Percentiles rank a stretch among this genome's conserved stretches.
Conservation (phyloP, 2,113 vertebrate species). For the Thalassarche chlororhynchos region DNA sequence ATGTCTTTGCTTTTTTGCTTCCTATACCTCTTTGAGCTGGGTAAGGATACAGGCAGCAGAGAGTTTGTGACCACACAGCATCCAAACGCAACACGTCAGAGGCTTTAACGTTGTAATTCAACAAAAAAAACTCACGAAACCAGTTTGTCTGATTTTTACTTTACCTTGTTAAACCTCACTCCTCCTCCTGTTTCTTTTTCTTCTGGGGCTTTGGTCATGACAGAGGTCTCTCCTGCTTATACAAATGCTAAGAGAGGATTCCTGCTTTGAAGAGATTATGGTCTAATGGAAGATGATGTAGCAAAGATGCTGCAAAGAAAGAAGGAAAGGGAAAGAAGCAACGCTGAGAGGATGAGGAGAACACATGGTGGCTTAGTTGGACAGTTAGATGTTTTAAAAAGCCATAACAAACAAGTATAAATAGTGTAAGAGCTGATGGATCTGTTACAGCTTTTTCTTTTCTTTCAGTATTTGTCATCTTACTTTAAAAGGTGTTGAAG, state of each 20-base stretch:
- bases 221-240: neutral
- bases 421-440: neutral
- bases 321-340: neutral
- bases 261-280: neutral
- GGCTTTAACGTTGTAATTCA: neutral
- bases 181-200: neutral
- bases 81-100: rapidly evolving
- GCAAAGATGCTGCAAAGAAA: neutral
- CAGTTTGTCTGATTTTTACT: neutral
- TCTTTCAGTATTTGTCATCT: neutral
- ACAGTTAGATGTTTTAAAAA: neutral
- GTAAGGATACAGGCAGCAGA: neutral
- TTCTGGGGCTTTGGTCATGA: neutral
- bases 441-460: neutral
- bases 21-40: neutral
- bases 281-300: neutral
- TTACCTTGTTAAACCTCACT: neutral
- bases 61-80: neutral
- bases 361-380: neutral
- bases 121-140: neutral
- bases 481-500: neutral
- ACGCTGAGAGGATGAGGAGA: neutral
- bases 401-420: neutral
- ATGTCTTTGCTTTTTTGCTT: neutral
- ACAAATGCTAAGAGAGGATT: neutral